These are phyloP conservation scores for Chlorops oryzae DNA, from an alignment of 1,140 invertebrate species.

Conservation along the genomic window DNA sequence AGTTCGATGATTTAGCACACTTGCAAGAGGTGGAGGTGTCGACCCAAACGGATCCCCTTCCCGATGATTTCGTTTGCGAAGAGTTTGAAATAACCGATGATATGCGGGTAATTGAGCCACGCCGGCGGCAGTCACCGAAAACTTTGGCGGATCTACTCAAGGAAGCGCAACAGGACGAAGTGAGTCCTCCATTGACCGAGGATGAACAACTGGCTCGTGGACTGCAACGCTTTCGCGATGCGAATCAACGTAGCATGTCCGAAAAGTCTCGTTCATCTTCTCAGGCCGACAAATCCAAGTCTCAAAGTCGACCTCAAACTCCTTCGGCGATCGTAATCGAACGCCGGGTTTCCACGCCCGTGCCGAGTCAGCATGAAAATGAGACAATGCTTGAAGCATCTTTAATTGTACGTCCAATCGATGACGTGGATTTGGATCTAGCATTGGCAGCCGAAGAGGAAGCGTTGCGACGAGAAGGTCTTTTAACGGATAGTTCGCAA, in stretches of 20 bases:
- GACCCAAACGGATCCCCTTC: constrained; percentile 74
- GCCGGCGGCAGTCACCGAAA: constrained; percentile 22
- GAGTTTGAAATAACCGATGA: constrained; percentile 55
- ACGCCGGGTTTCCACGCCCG: constrained; percentile 53
- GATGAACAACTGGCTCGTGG: constrained; percentile 45
- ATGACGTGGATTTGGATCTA: constrained; percentile 39
- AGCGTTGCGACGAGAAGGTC: constrained; percentile 33
- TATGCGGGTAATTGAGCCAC: constrained; percentile 39
- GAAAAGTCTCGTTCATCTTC: constrained; percentile 52
- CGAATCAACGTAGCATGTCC: constrained; percentile 52
- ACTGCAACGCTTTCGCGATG: constrained; percentile 48
- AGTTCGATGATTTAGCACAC: neutral
- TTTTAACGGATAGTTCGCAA: constrained; percentile 48
- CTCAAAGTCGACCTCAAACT: constrained; percentile 51
- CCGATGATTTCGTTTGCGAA: constrained; percentile 68
- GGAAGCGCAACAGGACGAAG: constrained; percentile 26
- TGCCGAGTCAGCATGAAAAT: constrained; percentile 44
- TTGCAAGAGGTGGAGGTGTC: constrained; percentile 62
- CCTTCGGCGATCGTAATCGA: constrained; percentile 57
- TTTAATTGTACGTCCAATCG: constrained; percentile 52
- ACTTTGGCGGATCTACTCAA: constrained; percentile 39
- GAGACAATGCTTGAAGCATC: constrained; percentile 53
- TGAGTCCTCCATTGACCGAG: constrained; percentile 25
- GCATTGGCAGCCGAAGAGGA: constrained; percentile 36
- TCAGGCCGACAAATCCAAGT: constrained; percentile 51